Evolutionary conservation across 2,797 vertebrate species (phyloP), one percentile per base, ranked within the genome.

Genomic region (Diceros bicornis): DNA sequence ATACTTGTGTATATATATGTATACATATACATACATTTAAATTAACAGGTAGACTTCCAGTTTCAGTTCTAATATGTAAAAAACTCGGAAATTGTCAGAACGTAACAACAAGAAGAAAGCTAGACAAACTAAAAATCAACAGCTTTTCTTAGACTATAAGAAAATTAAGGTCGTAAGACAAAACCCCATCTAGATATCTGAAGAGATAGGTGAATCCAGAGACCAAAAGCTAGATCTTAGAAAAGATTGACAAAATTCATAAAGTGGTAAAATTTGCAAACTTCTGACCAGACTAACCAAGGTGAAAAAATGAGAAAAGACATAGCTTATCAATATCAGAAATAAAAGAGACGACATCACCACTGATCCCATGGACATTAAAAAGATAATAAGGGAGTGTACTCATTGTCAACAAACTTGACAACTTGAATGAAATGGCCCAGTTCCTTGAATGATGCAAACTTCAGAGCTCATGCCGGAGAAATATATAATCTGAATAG

Each of bases 231-330:
- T 50, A 9, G 3, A 50, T 71, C 9, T 88, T 71, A 41, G 44
- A 79, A 61, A 62, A 32, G 2, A 61, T 69, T 10, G 32, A 52
- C 37, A 37, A 50, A 37, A 81, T 81, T 89, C 10, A 2, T 57
- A 94, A 44, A 72, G 96, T 97, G 16, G 12, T 94, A 79, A 61
- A 52, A 62, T 23, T 50, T 18, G 16, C 72, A 61, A 9, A 81
- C 20, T 2, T 91, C 41, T 72, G 23, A 0, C 29, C 17, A 93
- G 25, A 34, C 2, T 78, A 93, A 59, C 16, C 37, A 78, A 41
- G 2, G 37, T 0, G 0, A 41, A 34, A 74, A 69, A 74, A 79
- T n/a, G 6, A 52, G n/a, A 74, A 41, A 20, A 44, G 20, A 12
- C 4, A 81, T 2, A 74, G 29, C 0, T 61, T 27, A 72, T 71